Conservation (phyloP, 2,113 vertebrate genomes). For the Pituophis catenifer region DNA sequence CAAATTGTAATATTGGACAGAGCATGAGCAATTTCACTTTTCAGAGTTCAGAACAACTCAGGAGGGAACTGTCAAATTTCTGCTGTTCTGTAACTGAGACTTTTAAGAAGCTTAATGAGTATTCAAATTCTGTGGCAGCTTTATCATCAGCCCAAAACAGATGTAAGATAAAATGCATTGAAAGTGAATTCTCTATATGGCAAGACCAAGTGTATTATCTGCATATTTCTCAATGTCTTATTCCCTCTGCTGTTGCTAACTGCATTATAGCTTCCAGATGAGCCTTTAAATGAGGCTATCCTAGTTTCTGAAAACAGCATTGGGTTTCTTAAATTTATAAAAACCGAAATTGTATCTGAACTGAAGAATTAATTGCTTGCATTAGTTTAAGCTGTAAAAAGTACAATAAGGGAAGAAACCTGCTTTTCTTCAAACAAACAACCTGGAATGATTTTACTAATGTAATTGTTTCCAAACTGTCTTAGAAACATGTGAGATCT, state of each 20-base stretch:
- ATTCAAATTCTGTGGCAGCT: not conserved
- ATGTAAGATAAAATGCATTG: not conserved
- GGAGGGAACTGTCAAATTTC: not conserved
- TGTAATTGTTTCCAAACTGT: not conserved
- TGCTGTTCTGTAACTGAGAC: not conserved
- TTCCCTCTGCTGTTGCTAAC: not conserved
- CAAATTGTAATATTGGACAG: not conserved
- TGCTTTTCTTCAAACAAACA: not conserved
- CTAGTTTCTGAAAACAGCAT: not conserved
- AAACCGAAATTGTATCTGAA: not conserved
- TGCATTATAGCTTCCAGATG: not conserved
- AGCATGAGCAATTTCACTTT: not conserved
- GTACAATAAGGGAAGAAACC: not conserved
- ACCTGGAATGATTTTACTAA: not conserved
- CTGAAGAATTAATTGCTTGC: not conserved
- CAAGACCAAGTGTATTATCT: not conserved
- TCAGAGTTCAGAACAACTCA: not conserved
- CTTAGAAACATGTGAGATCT: not conserved
- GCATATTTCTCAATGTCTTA: not conserved
- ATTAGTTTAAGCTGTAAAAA: not conserved
- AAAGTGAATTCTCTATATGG: not conserved
- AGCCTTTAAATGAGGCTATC: not conserved
- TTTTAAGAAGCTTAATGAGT: not conserved
- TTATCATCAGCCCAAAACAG: not conserved
- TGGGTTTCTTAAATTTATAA: not conserved